Percentiles rank a stretch among this genome's conserved stretches.
Conservation (phyloP, 2,113 vertebrate species). For the Lycocorax pyrrhopterus region DNA sequence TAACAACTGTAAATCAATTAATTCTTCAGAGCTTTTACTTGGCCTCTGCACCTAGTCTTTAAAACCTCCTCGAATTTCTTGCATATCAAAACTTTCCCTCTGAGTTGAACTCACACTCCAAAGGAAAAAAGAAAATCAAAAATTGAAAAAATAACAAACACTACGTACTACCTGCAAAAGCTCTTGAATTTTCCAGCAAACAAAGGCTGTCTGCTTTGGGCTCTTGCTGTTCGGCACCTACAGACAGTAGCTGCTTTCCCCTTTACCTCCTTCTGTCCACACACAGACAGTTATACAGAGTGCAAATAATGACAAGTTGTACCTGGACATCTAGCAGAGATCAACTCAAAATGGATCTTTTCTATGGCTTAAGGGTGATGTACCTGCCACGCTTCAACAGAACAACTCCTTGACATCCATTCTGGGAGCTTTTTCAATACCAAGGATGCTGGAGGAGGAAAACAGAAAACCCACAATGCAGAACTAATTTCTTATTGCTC, state of each 20-base stretch:
- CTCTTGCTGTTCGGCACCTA: constrained; percentile 27
- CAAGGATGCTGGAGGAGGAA: not conserved
- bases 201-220: constrained; percentile 49
- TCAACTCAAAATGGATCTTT: not conserved
- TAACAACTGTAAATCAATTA: not conserved
- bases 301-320: not conserved
- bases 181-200: not conserved
- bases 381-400: not conserved
- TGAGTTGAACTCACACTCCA: not conserved
- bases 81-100: not conserved
- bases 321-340: not conserved
- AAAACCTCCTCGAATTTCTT: not conserved
- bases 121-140: not conserved
- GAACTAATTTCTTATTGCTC: not conserved
- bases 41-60: not conserved
- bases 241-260: constrained; percentile 13
- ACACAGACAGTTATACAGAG: not conserved
- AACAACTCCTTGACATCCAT: not conserved
- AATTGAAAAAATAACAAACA: not conserved
- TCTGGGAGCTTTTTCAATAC: not conserved
- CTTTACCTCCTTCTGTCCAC: not conserved
- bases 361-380: not conserved
- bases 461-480: not conserved
- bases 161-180: not conserved
- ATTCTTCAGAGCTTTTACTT: not conserved